Percentiles rank a stretch among this genome's conserved stretches.
Conservation (phyloP, 2,888 invertebrate genomes). For the Xanthia icteritia region DNA sequence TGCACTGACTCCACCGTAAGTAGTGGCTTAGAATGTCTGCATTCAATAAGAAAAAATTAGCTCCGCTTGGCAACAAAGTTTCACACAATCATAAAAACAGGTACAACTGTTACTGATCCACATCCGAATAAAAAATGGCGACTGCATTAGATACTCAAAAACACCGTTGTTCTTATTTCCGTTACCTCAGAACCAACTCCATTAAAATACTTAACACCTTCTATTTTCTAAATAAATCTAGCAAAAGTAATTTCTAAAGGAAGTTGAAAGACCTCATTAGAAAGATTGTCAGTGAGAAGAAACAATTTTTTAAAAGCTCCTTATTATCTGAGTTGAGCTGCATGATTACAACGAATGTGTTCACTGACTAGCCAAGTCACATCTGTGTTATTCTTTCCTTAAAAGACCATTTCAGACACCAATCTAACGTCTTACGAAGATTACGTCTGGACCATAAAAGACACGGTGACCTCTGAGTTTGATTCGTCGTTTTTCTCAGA, state of each 20-base stretch:
- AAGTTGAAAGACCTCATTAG: constrained; percentile 21
- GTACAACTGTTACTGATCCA: constrained; percentile 30
- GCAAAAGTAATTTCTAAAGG: constrained; percentile 11
- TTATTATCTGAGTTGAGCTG: neutral
- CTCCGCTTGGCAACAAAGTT: constrained; percentile 1
- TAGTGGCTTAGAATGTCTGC: neutral
- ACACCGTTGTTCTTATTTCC: constrained; percentile 42
- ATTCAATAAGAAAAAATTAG: neutral
- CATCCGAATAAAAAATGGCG: constrained; percentile 37
- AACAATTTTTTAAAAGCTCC: neutral
- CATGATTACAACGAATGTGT: neutral
- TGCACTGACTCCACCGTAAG: neutral
- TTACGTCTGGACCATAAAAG: neutral
- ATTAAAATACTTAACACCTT: constrained; percentile 37
- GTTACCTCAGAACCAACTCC: constrained; percentile 15
- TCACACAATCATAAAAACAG: constrained; percentile 30
- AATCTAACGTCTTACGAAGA: too few species aligned
- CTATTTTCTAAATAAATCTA: constrained; percentile 16
- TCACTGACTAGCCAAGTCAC: neutral
- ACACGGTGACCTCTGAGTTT: neutral
- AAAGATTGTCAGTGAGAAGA: neutral
- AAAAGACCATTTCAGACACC: neutral
- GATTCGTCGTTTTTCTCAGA: neutral
- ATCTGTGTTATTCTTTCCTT: neutral
- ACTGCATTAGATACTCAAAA: constrained; percentile 13